Base-by-base conservation (phyloP, 2,888 invertebrate genomes). In the Erebia aethiops region DNA sequence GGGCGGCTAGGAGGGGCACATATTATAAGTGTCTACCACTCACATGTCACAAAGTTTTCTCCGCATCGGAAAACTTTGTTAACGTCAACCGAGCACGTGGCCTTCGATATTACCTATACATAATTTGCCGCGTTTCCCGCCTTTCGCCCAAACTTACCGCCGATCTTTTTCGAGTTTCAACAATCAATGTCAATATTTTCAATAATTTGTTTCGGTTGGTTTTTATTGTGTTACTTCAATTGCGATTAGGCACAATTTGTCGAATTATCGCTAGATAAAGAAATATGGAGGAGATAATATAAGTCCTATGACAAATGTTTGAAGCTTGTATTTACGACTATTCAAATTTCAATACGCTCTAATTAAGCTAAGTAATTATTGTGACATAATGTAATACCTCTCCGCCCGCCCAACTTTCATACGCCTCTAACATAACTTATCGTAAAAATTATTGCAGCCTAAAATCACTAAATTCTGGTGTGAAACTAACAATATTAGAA, bases 21-120 rank as follows among this genome's bases (percentile, higher is more conserved):
- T 91, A 92, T 90, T 89, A 90, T 90, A 91, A 91, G 90, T 92
- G 92, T 89, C 88, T 87, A 90, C 90, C 87, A 86, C 92, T 92
- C 92, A 92, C 92, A 93, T 92, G 92, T 92, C 92, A 92, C 91
- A 91, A 93, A 93, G 92, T 92, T 93, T 91, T 90, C 92, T 90
- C 89, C 89, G 89, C 91, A 92, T 91, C 89, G 88, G 85, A 85
- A 92, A 93, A 93, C 92, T 93, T 92, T 92, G 92, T 91, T 91
- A 92, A 89, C 92, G 91, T 92, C 92, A 92, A 87, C 86, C 82
- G 92, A 92, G 89, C 93, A 93, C 93, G 93, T 93, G 93, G 92
- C 88, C 90, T 89, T 84, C 79, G 87, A 84, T 83, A 84, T 86
- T 89, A 87, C 86, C 84, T 71, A 65, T 86, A 88, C 84, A 87